Conservation (phyloP, 2,113 vertebrate genomes). For the Neopipo cinnamomea region DNA sequence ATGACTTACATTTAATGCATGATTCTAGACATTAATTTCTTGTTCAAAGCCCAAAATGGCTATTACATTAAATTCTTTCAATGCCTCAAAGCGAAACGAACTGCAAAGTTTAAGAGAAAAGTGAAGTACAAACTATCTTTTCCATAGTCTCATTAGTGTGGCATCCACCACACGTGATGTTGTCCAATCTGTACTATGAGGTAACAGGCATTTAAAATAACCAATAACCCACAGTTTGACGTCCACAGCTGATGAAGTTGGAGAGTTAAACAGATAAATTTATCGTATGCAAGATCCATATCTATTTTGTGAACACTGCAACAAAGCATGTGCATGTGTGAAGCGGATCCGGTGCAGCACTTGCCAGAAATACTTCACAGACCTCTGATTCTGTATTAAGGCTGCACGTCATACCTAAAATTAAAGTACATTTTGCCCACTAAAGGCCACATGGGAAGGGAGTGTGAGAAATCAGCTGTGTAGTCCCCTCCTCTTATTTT, state of each 20-base stretch:
- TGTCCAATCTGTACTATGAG: not conserved
- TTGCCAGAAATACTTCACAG: not conserved
- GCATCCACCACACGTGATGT: fast-evolving
- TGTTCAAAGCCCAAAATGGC: not conserved
- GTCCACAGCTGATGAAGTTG: not conserved
- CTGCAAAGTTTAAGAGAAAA: not conserved
- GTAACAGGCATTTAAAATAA: not conserved
- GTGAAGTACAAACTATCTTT: not conserved
- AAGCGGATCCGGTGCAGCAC: not conserved
- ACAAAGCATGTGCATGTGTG: not conserved
- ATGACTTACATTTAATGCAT: not conserved
- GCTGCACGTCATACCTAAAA: not conserved
- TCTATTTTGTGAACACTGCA: not conserved
- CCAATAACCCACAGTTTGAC: not conserved
- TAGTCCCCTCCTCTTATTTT: not conserved
- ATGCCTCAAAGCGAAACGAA: not conserved
- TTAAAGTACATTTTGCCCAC: not conserved
- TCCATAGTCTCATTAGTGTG: not conserved
- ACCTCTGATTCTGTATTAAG: not conserved
- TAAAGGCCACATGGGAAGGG: not conserved
- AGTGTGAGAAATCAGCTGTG: not conserved
- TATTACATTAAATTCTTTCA: not conserved
- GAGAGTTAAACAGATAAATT: not conserved
- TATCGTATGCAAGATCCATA: not conserved
- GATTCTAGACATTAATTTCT: not conserved